These are phyloP conservation scores for Lingula anatina DNA, from an alignment of 2,888 invertebrate genomes.

Conservation along the genomic window DNA sequence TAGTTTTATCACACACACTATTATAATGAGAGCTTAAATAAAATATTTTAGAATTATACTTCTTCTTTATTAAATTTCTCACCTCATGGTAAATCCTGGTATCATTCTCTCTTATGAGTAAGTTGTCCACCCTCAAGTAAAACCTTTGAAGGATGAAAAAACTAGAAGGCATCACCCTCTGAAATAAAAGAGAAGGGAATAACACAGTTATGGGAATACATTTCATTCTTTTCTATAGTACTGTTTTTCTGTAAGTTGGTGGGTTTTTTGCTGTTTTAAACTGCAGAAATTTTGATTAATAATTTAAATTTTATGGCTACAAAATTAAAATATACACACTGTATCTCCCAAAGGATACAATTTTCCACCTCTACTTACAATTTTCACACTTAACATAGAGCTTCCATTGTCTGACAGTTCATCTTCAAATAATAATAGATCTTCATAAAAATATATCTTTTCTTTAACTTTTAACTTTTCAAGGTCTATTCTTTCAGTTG, in stretches of 20 bases:
- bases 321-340: too few relatives aligned
- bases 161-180: constrained; percentile 94
- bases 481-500: constrained; percentile 75
- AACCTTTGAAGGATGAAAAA: constrained; percentile 86
- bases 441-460: constrained; percentile 88
- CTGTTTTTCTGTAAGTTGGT: too few relatives aligned
- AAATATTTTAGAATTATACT: too few relatives aligned
- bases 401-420: constrained; percentile 97
- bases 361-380: too few relatives aligned
- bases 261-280: too few relatives aligned
- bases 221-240: too few relatives aligned
- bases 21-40: too few relatives aligned
- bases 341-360: too few relatives aligned
- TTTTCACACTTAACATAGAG: constrained; percentile 83
- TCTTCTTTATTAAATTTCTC: too few relatives aligned
- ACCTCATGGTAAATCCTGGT: constrained; percentile 58
- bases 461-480: constrained; percentile 84
- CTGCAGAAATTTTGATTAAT: too few relatives aligned
- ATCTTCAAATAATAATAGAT: constrained; percentile 92
- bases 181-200: constrained; percentile 35
- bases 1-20: too few relatives aligned
- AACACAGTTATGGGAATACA: background rate
- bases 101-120: constrained; percentile 80
- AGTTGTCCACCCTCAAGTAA: constrained; percentile 91
- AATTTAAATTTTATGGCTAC: too few relatives aligned